Conservation (phyloP, 2,888 invertebrate genomes). For the Calameuta pallipes region DNA sequence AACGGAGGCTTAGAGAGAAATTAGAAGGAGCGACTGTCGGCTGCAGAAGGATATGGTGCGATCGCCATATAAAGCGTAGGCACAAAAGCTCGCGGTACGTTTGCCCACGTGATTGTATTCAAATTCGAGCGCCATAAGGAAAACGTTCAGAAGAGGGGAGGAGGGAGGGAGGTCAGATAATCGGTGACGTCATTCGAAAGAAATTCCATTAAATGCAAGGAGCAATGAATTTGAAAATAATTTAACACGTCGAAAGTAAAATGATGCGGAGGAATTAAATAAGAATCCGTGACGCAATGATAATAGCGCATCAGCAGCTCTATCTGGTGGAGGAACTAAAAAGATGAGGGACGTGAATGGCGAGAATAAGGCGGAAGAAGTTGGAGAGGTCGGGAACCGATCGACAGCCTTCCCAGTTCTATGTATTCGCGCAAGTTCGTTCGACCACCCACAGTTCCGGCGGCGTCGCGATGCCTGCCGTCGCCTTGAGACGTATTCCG, state of each 20-base stretch:
- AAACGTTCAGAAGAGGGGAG: constrained; percentile 17
- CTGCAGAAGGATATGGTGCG: not conserved
- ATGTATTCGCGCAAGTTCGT: constrained; percentile 27
- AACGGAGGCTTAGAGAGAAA: no score
- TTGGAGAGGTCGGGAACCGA: constrained; percentile 61
- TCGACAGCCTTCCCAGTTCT: constrained; percentile 29
- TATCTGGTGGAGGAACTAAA: no score
- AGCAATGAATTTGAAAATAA: no score
- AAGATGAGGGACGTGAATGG: constrained; percentile 33
- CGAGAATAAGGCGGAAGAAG: constrained; percentile 47
- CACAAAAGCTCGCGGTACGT: not conserved
- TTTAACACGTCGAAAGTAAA: no score
- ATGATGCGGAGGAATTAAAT: no score
- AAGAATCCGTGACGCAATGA: no score
- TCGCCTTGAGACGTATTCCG: constrained; percentile 15
- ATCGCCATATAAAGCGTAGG: not conserved
- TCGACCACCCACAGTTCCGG: constrained; percentile 45
- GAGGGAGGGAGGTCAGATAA: not conserved
- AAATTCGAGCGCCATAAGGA: constrained; percentile 4
- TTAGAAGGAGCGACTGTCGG: no score
- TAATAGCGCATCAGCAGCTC: no score
- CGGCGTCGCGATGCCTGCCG: constrained; percentile 41
- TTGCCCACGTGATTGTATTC: constrained; percentile 7
- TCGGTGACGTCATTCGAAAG: no score
- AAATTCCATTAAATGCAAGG: no score